A percentile compares a stretch with the other conserved stretches of the same genome.
These are phyloP conservation scores for Podiceps cristatus DNA, from an alignment of 2,113 vertebrate species.

Conservation along the genomic window DNA sequence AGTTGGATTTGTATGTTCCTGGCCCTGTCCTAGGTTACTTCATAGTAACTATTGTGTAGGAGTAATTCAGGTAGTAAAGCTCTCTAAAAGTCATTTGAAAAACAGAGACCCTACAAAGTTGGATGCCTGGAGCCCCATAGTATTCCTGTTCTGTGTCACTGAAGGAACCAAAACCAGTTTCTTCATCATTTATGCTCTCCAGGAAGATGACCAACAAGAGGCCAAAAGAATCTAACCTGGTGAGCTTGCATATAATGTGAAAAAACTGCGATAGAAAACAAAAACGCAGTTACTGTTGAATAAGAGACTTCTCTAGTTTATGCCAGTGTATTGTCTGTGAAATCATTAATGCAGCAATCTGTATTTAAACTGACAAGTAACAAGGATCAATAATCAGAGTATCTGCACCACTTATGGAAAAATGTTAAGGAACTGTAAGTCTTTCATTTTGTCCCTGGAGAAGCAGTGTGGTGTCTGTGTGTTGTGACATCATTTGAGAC, in stretches of 20 bases:
- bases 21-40: background rate
- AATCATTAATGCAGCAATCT: background rate
- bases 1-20: background rate
- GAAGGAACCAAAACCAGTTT: background rate
- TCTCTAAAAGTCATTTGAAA: background rate
- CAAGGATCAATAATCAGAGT: background rate
- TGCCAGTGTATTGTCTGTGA: background rate
- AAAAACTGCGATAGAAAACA: background rate
- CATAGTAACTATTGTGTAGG: background rate
- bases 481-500: background rate
- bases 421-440: background rate
- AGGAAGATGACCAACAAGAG: background rate
- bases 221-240: background rate
- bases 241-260: background rate
- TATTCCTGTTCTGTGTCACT: accelerated
- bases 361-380: background rate
- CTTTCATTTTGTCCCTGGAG: background rate
- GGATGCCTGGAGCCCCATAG: background rate
- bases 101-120: background rate
- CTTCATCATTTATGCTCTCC: background rate
- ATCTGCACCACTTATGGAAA: background rate
- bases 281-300: background rate
- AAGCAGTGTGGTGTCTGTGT: background rate
- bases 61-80: background rate
- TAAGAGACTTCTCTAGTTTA: background rate